A percentile compares a stretch with the other conserved stretches of the same genome.
phyloP scores from a whole-genome alignment of 2,113 vertebrate species.

The Forbesichthys papilliferus region DNA sequence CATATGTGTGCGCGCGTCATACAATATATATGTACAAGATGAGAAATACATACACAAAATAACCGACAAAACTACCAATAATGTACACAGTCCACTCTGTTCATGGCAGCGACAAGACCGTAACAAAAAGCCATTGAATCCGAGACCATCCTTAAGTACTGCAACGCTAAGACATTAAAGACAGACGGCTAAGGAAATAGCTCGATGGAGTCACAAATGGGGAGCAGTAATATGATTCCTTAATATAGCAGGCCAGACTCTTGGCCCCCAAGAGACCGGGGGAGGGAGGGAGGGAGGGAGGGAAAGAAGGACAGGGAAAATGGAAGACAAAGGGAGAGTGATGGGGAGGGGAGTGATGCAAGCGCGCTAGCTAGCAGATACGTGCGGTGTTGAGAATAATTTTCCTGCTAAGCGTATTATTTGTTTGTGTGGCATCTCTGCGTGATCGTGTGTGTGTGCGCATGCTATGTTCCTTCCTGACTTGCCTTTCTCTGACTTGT shows the following conservation, averaged over 20 bases:
- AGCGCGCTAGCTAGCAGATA: constrained; percentile 8
- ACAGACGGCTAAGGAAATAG: constrained; percentile 10
- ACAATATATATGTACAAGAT: too few relatives aligned
- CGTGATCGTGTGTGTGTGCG: constrained; percentile 11
- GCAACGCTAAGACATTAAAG: neutral
- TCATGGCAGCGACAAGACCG: too few relatives aligned
- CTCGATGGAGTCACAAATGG: constrained; percentile 19
- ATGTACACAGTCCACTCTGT: too few relatives aligned
- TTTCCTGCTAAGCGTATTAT: constrained; percentile 19
- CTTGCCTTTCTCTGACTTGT: constrained; percentile 56
- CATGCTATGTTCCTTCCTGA: constrained; percentile 28
- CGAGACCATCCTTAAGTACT: neutral
- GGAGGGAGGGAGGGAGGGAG: neutral
- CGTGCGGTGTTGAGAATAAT: constrained; percentile 4
- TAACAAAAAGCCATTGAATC: too few relatives aligned
- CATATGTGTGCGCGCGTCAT: too few relatives aligned
- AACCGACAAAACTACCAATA: too few relatives aligned
- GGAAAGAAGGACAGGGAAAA: neutral
- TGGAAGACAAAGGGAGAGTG: too few relatives aligned
- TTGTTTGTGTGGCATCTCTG: constrained; percentile 37
- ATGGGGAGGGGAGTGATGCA: constrained; percentile 3
- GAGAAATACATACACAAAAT: too few relatives aligned
- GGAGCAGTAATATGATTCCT: constrained; percentile 53
- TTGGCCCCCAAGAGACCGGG: constrained; percentile 27
- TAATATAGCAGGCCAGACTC: constrained; percentile 48